Evolutionary conservation across 2,113 vertebrate genomes (phyloP), one percentile per base, ranked within the genome.

Genomic region (Myotis lucifugus): DNA sequence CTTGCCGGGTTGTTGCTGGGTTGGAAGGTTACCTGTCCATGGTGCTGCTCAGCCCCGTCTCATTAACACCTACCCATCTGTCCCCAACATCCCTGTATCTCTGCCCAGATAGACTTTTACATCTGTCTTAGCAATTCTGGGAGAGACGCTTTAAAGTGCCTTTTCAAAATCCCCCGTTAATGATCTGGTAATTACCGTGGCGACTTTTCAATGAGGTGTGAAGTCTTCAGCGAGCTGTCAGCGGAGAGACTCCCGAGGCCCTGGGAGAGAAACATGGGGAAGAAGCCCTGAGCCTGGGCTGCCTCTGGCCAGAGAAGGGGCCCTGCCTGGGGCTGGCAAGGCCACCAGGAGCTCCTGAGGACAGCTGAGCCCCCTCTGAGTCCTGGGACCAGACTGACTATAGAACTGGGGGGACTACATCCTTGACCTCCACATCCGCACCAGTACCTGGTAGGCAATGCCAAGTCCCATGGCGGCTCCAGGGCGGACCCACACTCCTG

Each of bases 61-160:
- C 94, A 97, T 96, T 88, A 95, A 88, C 94, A 90, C 82, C 88
- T 86, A 18, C 74, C 83, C 81, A 61, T 72, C 48, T n/a, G 29
- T 85, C 85, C 78, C 59, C 67, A 69, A 10, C 17, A 46, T 72
- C 96, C 73, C 78, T 66, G 85, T 52, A 76, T 15, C 61, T 88
- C 40, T 1, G 46, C 81, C 83, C 61, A 70, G 81, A 85, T 1
- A 50, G 32, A 40, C 74, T 78, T 82, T 95, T 85, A 94, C 94
- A 97, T 94, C 96, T 97, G 96, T 97, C 96, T 96, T 76, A 72
- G 85, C 94, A 61, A 96, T 97, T 97, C 93, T 3, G 17, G 81
- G 82, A 95, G 79, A 86, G 73, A 73, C 0, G 48, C 91, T 97
- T 91, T 97, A 96, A 97, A 96, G 88, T 34, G 85, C 66, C 91